A percentile compares a stretch with the other conserved stretches of the same genome.
Evolutionary conservation across 2,113 vertebrate genomes (phyloP).

Genomic region (Columba janthina): DNA sequence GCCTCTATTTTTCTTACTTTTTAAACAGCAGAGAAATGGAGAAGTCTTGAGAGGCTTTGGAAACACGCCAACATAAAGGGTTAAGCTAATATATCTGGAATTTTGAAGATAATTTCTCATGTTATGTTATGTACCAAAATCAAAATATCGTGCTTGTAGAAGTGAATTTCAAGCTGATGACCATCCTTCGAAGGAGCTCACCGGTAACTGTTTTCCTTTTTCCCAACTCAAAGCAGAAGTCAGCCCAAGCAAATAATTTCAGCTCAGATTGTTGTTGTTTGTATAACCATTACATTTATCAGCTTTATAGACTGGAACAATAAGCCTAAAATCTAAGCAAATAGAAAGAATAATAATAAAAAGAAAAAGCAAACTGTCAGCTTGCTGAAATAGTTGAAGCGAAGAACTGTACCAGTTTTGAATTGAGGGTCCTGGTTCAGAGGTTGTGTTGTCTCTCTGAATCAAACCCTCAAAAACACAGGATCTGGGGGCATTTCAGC

Average conservation of each 20-base stretch:
- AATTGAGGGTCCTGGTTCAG: background rate
- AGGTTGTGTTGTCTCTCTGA: background rate
- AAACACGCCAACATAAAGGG: background rate
- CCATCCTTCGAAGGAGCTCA: background rate
- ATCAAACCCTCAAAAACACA: background rate
- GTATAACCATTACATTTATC: background rate
- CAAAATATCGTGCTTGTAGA: background rate
- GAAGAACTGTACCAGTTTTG: background rate
- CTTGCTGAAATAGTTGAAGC: background rate
- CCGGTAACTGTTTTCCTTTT: background rate
- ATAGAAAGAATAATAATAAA: background rate
- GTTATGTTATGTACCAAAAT: background rate
- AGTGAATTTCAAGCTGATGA: background rate
- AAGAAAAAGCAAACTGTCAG: background rate
- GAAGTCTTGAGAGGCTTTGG: background rate
- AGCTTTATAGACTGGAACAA: background rate
- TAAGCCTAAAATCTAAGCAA: background rate
- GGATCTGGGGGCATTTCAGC: background rate
- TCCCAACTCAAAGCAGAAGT: background rate
- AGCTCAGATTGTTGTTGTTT: background rate
- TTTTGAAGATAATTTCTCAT: background rate
- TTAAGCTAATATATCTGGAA: background rate
- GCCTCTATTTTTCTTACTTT: background rate
- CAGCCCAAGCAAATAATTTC: background rate
- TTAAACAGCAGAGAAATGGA: background rate